These are phyloP conservation scores for Leptogaster cylindrica DNA, from an alignment of 2,888 invertebrate genomes.

Conservation along the genomic window DNA sequence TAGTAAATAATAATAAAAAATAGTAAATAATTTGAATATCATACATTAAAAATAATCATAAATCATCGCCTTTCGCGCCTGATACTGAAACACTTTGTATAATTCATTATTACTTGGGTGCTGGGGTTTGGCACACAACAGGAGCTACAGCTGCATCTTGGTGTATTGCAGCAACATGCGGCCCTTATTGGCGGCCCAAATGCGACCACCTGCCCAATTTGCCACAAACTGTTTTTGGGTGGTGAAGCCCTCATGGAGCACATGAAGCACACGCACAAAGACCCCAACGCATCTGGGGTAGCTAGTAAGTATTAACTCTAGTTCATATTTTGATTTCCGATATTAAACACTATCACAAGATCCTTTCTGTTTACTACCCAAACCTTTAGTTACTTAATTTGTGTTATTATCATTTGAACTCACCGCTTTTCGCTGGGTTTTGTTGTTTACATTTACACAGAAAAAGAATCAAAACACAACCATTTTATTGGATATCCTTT, in stretches of 20 bases:
- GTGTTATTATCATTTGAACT: background rate
- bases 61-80: conserved; percentile 16
- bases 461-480: too few relatives aligned
- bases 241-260: conserved; percentile 94
- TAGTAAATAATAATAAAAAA: conserved; percentile 21
- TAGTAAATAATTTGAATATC: background rate
- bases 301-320: conserved; percentile 50
- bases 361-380: background rate
- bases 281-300: conserved; percentile 66
- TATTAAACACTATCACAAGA: too few relatives aligned
- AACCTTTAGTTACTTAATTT: background rate
- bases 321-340: conserved; percentile 9
- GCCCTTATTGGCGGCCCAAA: conserved; percentile 90
- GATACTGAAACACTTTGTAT: conserved; percentile 30
- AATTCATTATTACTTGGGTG: conserved; percentile 38
- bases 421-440: conserved; percentile 30
- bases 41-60: background rate
- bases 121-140: conserved; percentile 55
- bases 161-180: conserved; percentile 95
- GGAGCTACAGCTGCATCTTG: conserved; percentile 91
- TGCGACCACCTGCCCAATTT: conserved; percentile 90
- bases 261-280: conserved; percentile 95
- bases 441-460: too few relatives aligned
- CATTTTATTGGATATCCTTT: too few relatives aligned
- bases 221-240: conserved; percentile 92